Percentiles rank a stretch among this genome's conserved stretches.
Conservation (phyloP, 1,140 invertebrate genomes). For the Amyelois transitella region DNA sequence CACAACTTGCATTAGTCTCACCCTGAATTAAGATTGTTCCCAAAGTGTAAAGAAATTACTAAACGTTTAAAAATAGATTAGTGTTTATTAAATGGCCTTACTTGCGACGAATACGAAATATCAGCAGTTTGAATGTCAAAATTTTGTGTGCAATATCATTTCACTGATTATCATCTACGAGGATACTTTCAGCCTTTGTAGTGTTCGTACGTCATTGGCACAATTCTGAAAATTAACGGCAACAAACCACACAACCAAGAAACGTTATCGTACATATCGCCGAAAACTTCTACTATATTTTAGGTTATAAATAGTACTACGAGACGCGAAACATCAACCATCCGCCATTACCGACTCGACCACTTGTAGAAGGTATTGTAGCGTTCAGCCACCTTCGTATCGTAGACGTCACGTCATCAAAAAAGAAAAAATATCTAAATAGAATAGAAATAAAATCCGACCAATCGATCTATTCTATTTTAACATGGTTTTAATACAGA, state of each 20-base stretch:
- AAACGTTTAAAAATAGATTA: constrained; percentile 74
- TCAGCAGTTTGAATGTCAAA: constrained; percentile 74
- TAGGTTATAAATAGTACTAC: constrained; percentile 75
- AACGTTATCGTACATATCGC: constrained; percentile 74
- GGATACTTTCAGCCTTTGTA: constrained; percentile 57
- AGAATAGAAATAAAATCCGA: constrained; percentile 21
- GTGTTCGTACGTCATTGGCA: constrained; percentile 65
- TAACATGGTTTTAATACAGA: constrained; percentile 16
- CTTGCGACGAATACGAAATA: constrained; percentile 72
- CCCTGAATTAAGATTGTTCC: constrained; percentile 64
- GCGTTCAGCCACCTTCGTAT: constrained; percentile 49
- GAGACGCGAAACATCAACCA: constrained; percentile 71
- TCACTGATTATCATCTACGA: constrained; percentile 68
- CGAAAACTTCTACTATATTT: constrained; percentile 74
- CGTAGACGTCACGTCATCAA: constrained; percentile 65
- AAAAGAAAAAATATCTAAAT: constrained; percentile 45
- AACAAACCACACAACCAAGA: constrained; percentile 68
- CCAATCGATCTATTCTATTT: constrained; percentile 14
- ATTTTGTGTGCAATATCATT: constrained; percentile 72
- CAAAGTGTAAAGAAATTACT: constrained; percentile 71
- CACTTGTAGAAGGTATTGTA: constrained; percentile 55
- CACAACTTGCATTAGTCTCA: constrained; percentile 66
- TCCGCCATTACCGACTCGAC: constrained; percentile 72
- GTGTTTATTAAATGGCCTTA: constrained; percentile 75
- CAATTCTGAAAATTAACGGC: constrained; percentile 66